Evolutionary conservation across 2,797 vertebrate species (phyloP).

Genomic region (Odontamblyopus rebecca): DNA sequence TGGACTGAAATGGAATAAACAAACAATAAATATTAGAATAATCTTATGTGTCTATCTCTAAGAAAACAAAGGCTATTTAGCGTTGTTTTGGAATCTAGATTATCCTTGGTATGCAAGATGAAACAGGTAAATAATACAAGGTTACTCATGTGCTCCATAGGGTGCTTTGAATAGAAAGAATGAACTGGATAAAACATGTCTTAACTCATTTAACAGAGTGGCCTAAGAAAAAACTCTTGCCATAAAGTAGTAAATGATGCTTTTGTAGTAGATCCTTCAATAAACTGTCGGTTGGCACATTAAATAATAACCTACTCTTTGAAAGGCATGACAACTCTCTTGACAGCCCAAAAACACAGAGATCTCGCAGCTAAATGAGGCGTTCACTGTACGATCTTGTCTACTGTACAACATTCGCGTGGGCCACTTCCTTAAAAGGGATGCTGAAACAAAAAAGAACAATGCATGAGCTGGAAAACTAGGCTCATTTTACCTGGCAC

Average conservation of each 20-base stretch:
- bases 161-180: background rate
- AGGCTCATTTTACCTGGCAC: constrained; percentile 71
- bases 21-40: background rate
- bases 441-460: constrained; percentile 49
- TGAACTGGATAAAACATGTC: background rate
- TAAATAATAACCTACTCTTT: too few species aligned
- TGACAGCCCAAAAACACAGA: background rate
- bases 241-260: background rate
- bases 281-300: too few species aligned
- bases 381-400: constrained; percentile 14
- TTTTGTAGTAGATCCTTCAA: background rate
- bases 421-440: constrained; percentile 65
- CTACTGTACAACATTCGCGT: constrained; percentile 54
- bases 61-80: background rate
- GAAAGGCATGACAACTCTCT: background rate
- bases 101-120: background rate
- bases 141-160: background rate
- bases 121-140: background rate
- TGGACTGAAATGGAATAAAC: constrained; percentile 28
- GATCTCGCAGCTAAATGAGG: constrained; percentile 10
- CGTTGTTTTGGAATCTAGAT: background rate
- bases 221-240: background rate
- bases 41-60: background rate
- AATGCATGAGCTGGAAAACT: constrained; percentile 21
- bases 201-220: background rate